phyloP scores from a whole-genome alignment of 2,113 vertebrate species.

The Eudyptes chrysolophus region DNA sequence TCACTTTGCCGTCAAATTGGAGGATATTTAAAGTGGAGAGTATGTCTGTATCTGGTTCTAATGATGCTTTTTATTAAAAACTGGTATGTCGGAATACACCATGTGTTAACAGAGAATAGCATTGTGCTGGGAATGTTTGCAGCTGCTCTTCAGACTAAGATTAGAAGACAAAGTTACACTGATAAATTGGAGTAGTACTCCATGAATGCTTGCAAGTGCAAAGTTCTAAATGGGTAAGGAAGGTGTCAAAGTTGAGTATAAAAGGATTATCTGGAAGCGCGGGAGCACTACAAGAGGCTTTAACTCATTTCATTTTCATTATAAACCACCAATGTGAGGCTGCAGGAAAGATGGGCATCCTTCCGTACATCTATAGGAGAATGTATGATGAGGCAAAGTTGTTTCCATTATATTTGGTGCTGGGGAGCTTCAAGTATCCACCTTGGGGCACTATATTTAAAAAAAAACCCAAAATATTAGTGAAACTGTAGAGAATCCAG shows the following conservation, averaged over 20 bases:
- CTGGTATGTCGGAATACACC: not conserved
- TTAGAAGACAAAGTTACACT: not conserved
- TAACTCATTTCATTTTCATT: not conserved
- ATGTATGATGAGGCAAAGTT: not conserved
- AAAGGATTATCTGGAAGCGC: not conserved
- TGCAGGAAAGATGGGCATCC: not conserved
- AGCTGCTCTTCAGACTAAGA: not conserved
- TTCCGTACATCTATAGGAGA: not conserved
- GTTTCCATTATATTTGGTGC: not conserved
- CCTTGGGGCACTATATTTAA: not conserved
- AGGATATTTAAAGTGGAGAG: not conserved
- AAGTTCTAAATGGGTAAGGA: not conserved
- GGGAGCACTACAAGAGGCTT: not conserved
- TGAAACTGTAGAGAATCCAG: not conserved
- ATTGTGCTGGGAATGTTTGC: not conserved
- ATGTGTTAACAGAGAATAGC: not conserved
- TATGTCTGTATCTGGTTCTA: not conserved
- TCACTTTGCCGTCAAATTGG: not conserved
- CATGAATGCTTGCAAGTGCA: not conserved
- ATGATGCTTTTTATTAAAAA: not conserved
- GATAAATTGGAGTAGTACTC: not conserved
- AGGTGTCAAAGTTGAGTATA: not conserved
- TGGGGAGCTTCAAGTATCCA: not conserved
- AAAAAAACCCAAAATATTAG: not conserved
- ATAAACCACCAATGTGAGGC: not conserved